These are phyloP conservation scores for Mustela nigripes DNA, from an alignment of 2,113 vertebrate genomes.

Conservation along the genomic window DNA sequence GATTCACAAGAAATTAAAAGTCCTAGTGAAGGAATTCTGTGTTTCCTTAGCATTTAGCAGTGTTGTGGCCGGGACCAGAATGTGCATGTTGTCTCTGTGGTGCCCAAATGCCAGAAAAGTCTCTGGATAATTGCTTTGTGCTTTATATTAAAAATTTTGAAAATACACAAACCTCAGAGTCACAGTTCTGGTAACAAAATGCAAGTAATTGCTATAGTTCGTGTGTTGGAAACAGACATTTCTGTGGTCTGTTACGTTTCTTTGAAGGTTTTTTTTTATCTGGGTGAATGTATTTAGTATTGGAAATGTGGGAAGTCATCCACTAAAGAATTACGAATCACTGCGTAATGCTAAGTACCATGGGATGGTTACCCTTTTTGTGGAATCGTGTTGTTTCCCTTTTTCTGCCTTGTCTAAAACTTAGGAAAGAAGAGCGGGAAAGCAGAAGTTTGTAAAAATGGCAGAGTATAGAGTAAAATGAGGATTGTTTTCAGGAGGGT, in stretches of 20 bases:
- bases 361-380: not conserved
- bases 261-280: not conserved
- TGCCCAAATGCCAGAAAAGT: not conserved
- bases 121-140: slow-evolving; percentile 36
- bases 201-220: not conserved
- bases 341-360: not conserved
- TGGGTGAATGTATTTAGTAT: not conserved
- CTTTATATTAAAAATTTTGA: slow-evolving; percentile 35
- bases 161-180: not conserved
- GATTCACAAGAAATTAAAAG: not conserved
- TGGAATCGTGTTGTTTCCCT: not conserved
- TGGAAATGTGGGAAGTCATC: not conserved
- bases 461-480: not conserved
- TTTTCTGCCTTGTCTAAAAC: slow-evolving; percentile 51
- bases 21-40: not conserved
- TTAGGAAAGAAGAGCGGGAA: slow-evolving; percentile 9
- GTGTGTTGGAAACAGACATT: not conserved
- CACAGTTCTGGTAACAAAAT: slow-evolving; percentile 1
- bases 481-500: not conserved
- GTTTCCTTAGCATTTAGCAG: not conserved
- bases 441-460: slow-evolving; percentile 29
- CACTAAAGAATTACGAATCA: not conserved
- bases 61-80: not conserved
- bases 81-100: not conserved
- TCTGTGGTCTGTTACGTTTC: not conserved